Evolutionary conservation across 2,888 invertebrate species (phyloP).

Genomic region (Lepidonotus clava): DNA sequence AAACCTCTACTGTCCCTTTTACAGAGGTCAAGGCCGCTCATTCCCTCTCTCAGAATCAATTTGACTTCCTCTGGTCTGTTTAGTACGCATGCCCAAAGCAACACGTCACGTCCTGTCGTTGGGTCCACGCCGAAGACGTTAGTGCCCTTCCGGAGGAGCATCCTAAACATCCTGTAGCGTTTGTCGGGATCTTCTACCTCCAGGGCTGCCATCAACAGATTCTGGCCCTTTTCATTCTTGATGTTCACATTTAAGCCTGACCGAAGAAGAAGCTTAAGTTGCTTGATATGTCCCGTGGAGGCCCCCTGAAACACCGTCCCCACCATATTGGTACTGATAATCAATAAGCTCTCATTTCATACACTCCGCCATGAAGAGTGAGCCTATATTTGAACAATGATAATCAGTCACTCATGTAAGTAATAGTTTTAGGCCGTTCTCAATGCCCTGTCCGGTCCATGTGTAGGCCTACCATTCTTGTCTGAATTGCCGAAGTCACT

Average conservation of each 20-base stretch:
- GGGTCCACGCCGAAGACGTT: constrained; percentile 68
- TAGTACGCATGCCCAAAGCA: constrained; percentile 73
- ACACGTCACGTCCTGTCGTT: constrained; percentile 66
- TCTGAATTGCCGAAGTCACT: too few species aligned
- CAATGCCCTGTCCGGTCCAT: too few species aligned
- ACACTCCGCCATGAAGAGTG: too few species aligned
- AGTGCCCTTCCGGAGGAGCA: constrained; percentile 69
- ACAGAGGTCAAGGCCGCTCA: constrained; percentile 73
- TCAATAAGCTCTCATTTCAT: too few species aligned
- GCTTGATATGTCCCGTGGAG: not conserved
- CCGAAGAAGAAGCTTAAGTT: constrained; percentile 61
- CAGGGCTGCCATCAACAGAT: constrained; percentile 71
- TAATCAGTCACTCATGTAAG: too few species aligned
- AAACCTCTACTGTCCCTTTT: constrained; percentile 72
- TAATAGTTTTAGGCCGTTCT: too few species aligned
- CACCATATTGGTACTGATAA: not conserved
- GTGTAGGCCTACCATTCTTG: too few species aligned
- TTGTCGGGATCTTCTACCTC: constrained; percentile 70
- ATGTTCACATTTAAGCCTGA: constrained; percentile 68
- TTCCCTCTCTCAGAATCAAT: constrained; percentile 68
- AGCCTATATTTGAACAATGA: too few species aligned
- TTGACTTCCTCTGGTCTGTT: constrained; percentile 64
- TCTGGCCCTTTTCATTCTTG: constrained; percentile 71
- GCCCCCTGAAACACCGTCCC: constrained; percentile 14
- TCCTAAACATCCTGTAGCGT: constrained; percentile 71